These are phyloP conservation scores for Lycaon pictus DNA, from an alignment of 2,113 vertebrate species.

Conservation along the genomic window DNA sequence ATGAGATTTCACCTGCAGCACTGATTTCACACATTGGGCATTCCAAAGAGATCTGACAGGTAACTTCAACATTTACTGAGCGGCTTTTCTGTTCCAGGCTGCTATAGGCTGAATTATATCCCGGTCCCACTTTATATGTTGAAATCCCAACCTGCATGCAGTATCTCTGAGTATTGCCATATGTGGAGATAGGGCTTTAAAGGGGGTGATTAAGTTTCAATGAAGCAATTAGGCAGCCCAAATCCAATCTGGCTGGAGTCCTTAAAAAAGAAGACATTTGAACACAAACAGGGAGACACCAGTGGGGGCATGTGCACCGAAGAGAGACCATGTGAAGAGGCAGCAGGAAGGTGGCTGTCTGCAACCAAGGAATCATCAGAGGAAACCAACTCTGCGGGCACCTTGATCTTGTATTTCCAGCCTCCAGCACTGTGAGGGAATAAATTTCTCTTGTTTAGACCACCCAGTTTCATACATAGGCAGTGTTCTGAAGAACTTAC, in stretches of 20 bases:
- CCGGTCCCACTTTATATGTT: background rate
- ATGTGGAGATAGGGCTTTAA: background rate
- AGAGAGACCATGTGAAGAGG: background rate
- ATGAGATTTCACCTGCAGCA: background rate
- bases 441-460: background rate
- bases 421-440: background rate
- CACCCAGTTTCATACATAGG: background rate
- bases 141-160: background rate
- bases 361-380: background rate
- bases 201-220: background rate
- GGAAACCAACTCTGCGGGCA: background rate
- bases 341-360: fast-evolving
- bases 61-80: background rate
- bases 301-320: fast-evolving
- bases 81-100: background rate
- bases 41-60: background rate
- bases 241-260: background rate
- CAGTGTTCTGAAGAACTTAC: background rate
- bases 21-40: background rate
- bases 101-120: background rate
- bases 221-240: background rate
- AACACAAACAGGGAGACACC: background rate
- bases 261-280: background rate
- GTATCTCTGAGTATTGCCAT: background rate
- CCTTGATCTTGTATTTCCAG: background rate